Conservation (phyloP, 2,888 invertebrate species). For the Drosophila fungiperda region DNA sequence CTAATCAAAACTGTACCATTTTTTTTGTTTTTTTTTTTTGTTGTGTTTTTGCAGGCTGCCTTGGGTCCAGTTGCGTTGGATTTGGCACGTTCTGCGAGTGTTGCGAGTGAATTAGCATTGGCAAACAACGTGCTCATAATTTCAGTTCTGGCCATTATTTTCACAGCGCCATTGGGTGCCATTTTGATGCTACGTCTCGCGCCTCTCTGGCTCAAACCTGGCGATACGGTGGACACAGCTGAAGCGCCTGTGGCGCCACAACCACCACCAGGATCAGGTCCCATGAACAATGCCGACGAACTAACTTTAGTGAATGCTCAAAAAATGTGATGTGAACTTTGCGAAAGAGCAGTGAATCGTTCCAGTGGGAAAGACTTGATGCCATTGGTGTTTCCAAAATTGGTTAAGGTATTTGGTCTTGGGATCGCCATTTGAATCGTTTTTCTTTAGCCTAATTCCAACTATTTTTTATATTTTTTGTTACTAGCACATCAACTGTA, state of each 20-base stretch:
- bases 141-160: slow-evolving; percentile 86
- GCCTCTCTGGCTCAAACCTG: slow-evolving; percentile 82
- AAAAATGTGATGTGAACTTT: slow-evolving; percentile 24
- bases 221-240: slow-evolving; percentile 49
- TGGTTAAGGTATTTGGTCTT: not conserved
- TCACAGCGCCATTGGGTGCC: slow-evolving; percentile 87
- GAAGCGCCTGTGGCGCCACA: slow-evolving; percentile 27
- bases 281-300: slow-evolving; percentile 10
- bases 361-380: not conserved
- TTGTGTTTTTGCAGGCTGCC: slow-evolving; percentile 86
- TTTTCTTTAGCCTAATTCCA: not conserved
- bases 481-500: slow-evolving; percentile 8
- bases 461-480: not conserved
- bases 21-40: slow-evolving; percentile 7
- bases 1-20: slow-evolving; percentile 17
- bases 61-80: slow-evolving; percentile 88
- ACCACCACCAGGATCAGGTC: slow-evolving; percentile 1
- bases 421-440: not conserved
- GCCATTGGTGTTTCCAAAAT: not conserved
- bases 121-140: slow-evolving; percentile 86
- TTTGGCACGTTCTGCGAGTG: slow-evolving; percentile 84
- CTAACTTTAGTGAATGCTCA: slow-evolving; percentile 25
- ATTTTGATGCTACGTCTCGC: slow-evolving; percentile 85
- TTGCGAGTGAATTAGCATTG: slow-evolving; percentile 72
- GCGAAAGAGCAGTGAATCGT: not conserved